Conservation (phyloP, 2,113 vertebrate species). For the Bettongia penicillata region DNA sequence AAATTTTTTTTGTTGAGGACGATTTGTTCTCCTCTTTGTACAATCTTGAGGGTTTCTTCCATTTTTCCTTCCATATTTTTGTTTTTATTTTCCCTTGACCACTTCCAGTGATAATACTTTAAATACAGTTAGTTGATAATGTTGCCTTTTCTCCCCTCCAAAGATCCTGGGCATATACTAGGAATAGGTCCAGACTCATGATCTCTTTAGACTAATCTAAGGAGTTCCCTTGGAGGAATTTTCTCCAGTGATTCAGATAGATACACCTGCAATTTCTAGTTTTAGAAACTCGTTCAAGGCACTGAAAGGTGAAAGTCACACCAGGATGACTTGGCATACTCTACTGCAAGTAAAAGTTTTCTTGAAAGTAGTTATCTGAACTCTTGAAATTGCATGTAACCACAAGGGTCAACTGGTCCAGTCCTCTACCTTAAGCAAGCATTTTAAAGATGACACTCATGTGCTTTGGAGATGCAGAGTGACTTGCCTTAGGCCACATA, state of each 20-base stretch:
- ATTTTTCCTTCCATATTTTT: conserved; percentile 18
- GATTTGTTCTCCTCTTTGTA: background rate
- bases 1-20: background rate
- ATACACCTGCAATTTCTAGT: background rate
- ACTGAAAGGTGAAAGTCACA: background rate
- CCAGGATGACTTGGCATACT: background rate
- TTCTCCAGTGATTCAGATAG: background rate
- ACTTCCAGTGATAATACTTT: conserved; percentile 7
- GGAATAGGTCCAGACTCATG: background rate
- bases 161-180: background rate
- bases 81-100: background rate
- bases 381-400: background rate
- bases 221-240: background rate
- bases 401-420: background rate
- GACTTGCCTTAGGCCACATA: background rate
- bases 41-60: background rate
- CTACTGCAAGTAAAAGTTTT: background rate
- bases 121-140: conserved; percentile 42
- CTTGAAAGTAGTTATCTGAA: background rate
- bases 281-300: background rate
- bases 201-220: background rate
- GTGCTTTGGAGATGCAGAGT: background rate
- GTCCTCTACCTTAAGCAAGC: background rate
- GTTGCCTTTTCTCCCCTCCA: background rate
- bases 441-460: background rate